A percentile compares a stretch with the other conserved stretches of the same genome.
phyloP scores from a whole-genome alignment of 2,888 invertebrate species.

The Aporophyla lueneburgensis region DNA sequence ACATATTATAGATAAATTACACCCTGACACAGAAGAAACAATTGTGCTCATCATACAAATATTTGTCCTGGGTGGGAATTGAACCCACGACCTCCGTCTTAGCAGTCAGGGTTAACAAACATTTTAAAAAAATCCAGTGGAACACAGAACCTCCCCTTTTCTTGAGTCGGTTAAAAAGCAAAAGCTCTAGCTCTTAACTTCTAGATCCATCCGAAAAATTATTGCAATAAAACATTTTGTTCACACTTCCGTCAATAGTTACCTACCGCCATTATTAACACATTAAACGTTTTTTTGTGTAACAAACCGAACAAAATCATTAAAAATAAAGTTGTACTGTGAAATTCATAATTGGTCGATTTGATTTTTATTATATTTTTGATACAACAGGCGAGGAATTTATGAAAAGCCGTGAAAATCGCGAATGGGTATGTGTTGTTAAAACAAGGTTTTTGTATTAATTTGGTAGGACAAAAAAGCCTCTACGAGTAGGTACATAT shows the following conservation, averaged over 20 bases:
- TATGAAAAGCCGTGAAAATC: conserved; percentile 32
- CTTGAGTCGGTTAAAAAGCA: neutral
- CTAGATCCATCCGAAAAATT: neutral
- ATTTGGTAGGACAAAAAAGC: neutral
- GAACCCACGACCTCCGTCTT: too few relatives aligned
- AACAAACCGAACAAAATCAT: conserved; percentile 46
- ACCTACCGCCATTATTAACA: conserved; percentile 26
- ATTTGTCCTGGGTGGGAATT: too few relatives aligned
- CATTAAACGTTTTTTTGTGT: conserved; percentile 43
- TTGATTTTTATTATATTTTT: conserved; percentile 47
- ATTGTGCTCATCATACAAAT: too few relatives aligned
- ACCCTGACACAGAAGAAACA: too few relatives aligned
- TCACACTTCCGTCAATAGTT: conserved; percentile 12
- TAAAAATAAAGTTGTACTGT: conserved; percentile 55
- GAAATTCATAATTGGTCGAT: conserved; percentile 63
- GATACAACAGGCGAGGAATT: conserved; percentile 15
- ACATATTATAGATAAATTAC: too few relatives aligned
- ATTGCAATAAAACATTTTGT: conserved; percentile 6
- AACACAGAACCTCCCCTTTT: too few relatives aligned
- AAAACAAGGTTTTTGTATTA: conserved; percentile 6
- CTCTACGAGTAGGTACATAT: too few relatives aligned
- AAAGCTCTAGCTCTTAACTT: neutral
- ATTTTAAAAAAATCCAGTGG: too few relatives aligned
- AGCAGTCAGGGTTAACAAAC: too few relatives aligned
- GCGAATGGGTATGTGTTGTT: neutral